phyloP scores from a whole-genome alignment of 2,888 invertebrate species.

The Yponomeuta sedellus region DNA sequence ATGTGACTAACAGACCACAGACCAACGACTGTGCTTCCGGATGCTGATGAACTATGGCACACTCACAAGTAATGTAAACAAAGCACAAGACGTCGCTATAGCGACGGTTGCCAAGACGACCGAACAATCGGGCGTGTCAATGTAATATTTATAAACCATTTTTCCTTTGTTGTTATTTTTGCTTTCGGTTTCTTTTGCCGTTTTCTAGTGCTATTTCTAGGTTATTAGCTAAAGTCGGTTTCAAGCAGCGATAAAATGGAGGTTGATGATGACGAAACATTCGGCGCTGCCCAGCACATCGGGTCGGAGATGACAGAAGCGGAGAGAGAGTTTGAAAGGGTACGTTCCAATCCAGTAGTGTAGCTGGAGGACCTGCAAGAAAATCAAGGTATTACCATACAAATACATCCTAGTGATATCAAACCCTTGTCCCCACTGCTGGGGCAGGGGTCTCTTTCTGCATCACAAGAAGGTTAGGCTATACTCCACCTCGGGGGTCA shows the following conservation, averaged over 20 bases:
- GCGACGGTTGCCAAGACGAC: constrained; percentile 32
- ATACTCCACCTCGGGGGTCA: no score
- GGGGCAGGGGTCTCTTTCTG: no score
- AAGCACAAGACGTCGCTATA: neutral
- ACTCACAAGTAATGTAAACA: no score
- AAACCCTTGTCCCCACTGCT: no score
- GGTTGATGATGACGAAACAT: constrained; percentile 54
- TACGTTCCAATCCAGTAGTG: constrained; percentile 24
- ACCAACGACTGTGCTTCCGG: no score
- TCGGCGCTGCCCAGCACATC: constrained; percentile 43
- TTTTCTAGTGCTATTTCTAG: constrained; percentile 8
- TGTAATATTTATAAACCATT: constrained; percentile 26
- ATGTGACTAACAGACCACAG: no score
- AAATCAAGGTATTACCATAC: no score
- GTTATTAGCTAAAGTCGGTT: neutral
- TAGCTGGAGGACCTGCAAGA: no score
- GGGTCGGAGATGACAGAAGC: constrained; percentile 65
- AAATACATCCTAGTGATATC: no score
- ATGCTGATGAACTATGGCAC: no score
- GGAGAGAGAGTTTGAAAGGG: constrained; percentile 59
- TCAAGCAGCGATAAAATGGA: constrained; percentile 32
- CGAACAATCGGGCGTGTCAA: constrained; percentile 24
- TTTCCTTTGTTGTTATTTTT: constrained; percentile 11
- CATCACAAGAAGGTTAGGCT: no score
- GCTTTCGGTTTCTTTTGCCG: constrained; percentile 14